Base-by-base conservation (phyloP, 2,888 invertebrate genomes). In the Phortica magna region DNA sequence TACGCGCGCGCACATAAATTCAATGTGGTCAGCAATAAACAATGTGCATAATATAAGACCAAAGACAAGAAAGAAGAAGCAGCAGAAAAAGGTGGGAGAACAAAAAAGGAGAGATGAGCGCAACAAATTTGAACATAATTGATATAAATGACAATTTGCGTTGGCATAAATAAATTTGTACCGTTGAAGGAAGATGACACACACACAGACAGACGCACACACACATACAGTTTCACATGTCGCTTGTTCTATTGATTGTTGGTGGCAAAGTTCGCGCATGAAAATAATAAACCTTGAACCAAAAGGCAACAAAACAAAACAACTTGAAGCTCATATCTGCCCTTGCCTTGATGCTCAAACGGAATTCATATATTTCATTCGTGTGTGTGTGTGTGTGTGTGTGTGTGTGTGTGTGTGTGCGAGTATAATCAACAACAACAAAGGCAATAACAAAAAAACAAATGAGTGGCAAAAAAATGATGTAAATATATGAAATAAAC, bases 401-500 rank as follows among this genome's bases (percentile, higher is more conserved):
- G n/a, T n/a, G n/a, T n/a, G n/a, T n/a, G n/a, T n/a, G n/a, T n/a
- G n/a, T n/a, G n/a, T n/a, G n/a, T 1, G 31, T 31, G 5, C 31
- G 5, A 31, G 31, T 31, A 31, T 4, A 31, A 31, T 4, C 31
- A 31, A 31, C 1, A 31, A 31, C 31, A 31, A 31, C 31, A 31
- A 31, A 31, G 31, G 5, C 1, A 19, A 39, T 10, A 31, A 31
- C 31, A 31, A 31, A 59, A 59, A 22, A 67, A 67, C n/a, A 67
- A 42, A 41, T 14, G 10, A 65, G 7, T 14, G 48, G 0, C 7
- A 48, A 39, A 67, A 67, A 67, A 67, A 67, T 67, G 17, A 67
- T 42, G 14, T n/a, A 67, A 67, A 67, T 67, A 39, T 17, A n/a
- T n/a, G 17, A 39, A n/a, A 67, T 67, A 67, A 67, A 67, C 67